phyloP scores from a whole-genome alignment of 2,888 invertebrate genomes.

The Tipula unca region DNA sequence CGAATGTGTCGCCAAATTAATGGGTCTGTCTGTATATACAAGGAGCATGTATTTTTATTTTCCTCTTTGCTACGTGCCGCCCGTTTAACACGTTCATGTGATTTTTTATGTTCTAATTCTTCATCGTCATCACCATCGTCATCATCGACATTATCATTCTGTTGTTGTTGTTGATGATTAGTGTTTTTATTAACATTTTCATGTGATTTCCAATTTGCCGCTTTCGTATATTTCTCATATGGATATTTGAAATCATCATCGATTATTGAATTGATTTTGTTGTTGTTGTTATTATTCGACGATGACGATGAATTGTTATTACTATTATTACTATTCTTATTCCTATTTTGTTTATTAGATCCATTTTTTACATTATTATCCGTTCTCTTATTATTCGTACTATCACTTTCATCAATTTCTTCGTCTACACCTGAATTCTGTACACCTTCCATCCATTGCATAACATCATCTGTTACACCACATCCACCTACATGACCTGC shows the following conservation, averaged over 20 bases:
- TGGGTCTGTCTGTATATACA: slow-evolving; percentile 97
- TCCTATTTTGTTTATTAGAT: slow-evolving; percentile 29
- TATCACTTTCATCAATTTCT: slow-evolving; percentile 36
- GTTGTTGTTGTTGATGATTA: background rate
- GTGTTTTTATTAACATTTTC: background rate
- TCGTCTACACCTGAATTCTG: slow-evolving; percentile 68
- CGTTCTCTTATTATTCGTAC: slow-evolving; percentile 27
- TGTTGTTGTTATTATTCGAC: slow-evolving; percentile 29
- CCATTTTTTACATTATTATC: slow-evolving; percentile 41
- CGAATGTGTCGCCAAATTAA: slow-evolving; percentile 93
- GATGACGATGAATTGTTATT: slow-evolving; percentile 29
- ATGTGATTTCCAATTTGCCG: slow-evolving; percentile 49
- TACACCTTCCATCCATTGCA: slow-evolving; percentile 87
- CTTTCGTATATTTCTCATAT: slow-evolving; percentile 67
- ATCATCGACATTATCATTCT: slow-evolving; percentile 21
- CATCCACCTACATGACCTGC: slow-evolving; percentile 78
- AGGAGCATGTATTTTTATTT: slow-evolving; percentile 82
- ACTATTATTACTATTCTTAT: slow-evolving; percentile 16
- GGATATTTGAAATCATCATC: slow-evolving; percentile 44
- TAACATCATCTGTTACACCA: slow-evolving; percentile 77
- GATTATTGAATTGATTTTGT: slow-evolving; percentile 24
- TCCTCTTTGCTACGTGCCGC: slow-evolving; percentile 56
- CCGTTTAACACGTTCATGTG: slow-evolving; percentile 47
- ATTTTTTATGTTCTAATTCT: slow-evolving; percentile 35
- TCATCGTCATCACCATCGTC: slow-evolving; percentile 31